Base-by-base conservation (phyloP, 2,113 vertebrate genomes). In the Vidua chalybeata region DNA sequence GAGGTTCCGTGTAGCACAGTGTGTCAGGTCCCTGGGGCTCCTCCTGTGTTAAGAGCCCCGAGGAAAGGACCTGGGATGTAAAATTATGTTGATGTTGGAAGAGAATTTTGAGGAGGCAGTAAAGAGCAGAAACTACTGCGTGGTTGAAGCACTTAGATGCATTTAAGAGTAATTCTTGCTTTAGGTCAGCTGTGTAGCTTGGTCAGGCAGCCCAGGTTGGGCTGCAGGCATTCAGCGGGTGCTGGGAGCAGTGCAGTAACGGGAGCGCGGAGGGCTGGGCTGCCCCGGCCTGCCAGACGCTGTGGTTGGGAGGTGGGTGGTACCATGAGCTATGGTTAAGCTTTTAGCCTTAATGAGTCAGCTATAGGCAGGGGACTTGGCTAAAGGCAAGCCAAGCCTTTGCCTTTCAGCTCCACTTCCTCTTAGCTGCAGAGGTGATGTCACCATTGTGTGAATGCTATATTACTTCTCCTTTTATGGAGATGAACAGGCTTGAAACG, bases 381-480 rank as follows among this genome's bases (percentile, higher is more conserved):
- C 35, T 35, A 35, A 35, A 35, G 35, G 79, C 43, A 55, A 94
- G 91, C 93, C 86, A 95, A 93, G 88, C 95, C 94, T 95, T 56
- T 49, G 90, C 93, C 93, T 96, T 96, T 96, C 91, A 90, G 93
- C 92, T 93, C 35, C 41, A 71, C 96, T 98, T 98, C 98, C 98
- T 98, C 96, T 96, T 16, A 61, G 91, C 89, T 88, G 59, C 73
- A 93, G 92, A 89, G 97, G 93, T 98, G 98, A 98, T 97, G 97
- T 98, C 98, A 98, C 96, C 54, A 4, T 89, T 87, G 66, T 96
- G 94, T 51, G 94, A 97, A 84, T 43, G 77, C 93, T 97, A 91
- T 97, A 95, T 91, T 96, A 87, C 48, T 62, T 97, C 86, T 97
- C 98, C 98, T 98, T 98, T 98, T 98, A 98, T 98, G 98, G 98